Percentiles rank a stretch among this genome's conserved stretches.
phyloP scores from a whole-genome alignment of 2,797 vertebrate genomes.

The Semaprochilodus insignis region DNA sequence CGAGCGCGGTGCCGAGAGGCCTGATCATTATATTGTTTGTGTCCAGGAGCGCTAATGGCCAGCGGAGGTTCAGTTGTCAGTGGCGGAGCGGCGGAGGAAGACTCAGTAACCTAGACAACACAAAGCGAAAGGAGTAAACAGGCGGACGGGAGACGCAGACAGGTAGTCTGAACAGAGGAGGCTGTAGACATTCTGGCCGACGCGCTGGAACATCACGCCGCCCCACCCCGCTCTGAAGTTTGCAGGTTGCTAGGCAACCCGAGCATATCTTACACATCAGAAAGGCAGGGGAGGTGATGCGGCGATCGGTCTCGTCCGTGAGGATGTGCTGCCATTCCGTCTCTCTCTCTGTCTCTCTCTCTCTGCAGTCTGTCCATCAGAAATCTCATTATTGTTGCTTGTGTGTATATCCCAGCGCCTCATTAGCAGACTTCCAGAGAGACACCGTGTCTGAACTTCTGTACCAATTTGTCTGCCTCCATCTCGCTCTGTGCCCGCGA shows the following conservation, averaged over 20 bases:
- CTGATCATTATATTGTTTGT: slow-evolving; percentile 43
- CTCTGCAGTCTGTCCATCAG: slow-evolving; percentile 74
- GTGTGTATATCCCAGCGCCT: slow-evolving; percentile 81
- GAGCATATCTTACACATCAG: slow-evolving; percentile 27
- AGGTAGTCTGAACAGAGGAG: slow-evolving; percentile 29
- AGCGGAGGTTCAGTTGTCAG: slow-evolving; percentile 26
- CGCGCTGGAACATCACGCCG: neutral
- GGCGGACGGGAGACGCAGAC: slow-evolving; percentile 44
- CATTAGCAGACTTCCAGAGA: slow-evolving; percentile 77
- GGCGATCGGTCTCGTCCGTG: neutral
- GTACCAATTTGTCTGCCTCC: slow-evolving; percentile 71
- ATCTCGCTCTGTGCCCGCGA: slow-evolving; percentile 43
- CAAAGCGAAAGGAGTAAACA: slow-evolving; percentile 13
- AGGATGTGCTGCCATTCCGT: slow-evolving; percentile 28
- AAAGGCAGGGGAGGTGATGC: slow-evolving; percentile 37
- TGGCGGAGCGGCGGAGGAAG: neutral
- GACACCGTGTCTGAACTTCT: slow-evolving; percentile 77
- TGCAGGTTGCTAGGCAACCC: slow-evolving; percentile 66
- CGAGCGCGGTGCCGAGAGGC: neutral
- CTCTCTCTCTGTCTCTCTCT: slow-evolving; percentile 30
- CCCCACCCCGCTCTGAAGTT: slow-evolving; percentile 57
- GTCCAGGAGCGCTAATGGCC: slow-evolving; percentile 42
- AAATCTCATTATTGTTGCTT: slow-evolving; percentile 80
- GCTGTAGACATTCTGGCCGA: slow-evolving; percentile 8
- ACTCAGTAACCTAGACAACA: slow-evolving; percentile 21